These are phyloP conservation scores for Ammodytes dubius DNA, from an alignment of 2,113 vertebrate genomes.

Conservation along the genomic window DNA sequence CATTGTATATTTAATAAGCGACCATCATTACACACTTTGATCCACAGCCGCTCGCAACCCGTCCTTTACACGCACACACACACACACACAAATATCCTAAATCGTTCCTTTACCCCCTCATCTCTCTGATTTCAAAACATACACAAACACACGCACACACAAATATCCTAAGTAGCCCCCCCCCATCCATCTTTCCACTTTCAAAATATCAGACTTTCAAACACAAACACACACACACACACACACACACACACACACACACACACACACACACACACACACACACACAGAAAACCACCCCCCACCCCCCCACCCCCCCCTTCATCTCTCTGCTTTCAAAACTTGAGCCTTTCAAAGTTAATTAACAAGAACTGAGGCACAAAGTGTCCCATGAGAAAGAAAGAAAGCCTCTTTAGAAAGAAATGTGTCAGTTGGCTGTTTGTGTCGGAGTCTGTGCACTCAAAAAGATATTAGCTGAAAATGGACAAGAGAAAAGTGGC, in stretches of 20 bases:
- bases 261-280: neutral
- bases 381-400: slow-evolving; percentile 18
- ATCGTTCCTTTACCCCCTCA: too few species aligned
- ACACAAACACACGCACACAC: too few species aligned
- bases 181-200: too few species aligned
- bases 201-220: neutral
- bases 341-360: slow-evolving; percentile 16
- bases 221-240: slow-evolving; percentile 6
- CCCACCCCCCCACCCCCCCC: neutral
- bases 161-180: too few species aligned
- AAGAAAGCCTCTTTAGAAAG: slow-evolving; percentile 30
- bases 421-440: slow-evolving; percentile 1
- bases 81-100: too few species aligned
- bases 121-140: too few species aligned
- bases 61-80: neutral
- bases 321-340: neutral
- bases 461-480: slow-evolving; percentile 24
- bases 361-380: slow-evolving; percentile 35
- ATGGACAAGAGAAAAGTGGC: slow-evolving; percentile 18
- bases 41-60: slow-evolving; percentile 13
- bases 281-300: neutral
- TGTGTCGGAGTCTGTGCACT: slow-evolving; percentile 8
- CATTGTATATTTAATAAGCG: slow-evolving; percentile 52
- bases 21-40: slow-evolving; percentile 44
- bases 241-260: neutral